phyloP scores from a whole-genome alignment of 1,140 invertebrate species.

The Euwallacea similis region DNA sequence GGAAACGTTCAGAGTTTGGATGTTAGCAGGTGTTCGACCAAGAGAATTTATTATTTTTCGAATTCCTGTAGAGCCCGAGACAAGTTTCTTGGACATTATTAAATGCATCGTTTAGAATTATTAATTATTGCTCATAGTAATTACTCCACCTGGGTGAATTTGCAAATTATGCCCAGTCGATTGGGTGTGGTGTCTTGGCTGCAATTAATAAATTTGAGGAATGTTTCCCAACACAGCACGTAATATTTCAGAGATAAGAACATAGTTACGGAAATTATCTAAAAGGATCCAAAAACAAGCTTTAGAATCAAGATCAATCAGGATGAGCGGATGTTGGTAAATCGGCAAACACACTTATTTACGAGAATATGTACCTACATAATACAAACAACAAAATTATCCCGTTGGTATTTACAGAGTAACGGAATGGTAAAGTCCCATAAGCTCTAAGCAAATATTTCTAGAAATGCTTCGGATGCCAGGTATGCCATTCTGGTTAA shows the following conservation, averaged over 20 bases:
- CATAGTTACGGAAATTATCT: too few relatives aligned
- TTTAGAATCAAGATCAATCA: too few relatives aligned
- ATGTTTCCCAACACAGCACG: too few relatives aligned
- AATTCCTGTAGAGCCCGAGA: not conserved
- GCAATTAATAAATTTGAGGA: too few relatives aligned
- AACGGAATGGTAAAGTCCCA: not conserved
- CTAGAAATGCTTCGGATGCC: not conserved
- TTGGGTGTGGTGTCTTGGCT: too few relatives aligned
- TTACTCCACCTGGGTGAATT: too few relatives aligned
- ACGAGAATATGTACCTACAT: not conserved
- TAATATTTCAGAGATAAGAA: too few relatives aligned
- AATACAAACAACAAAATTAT: slow-evolving; percentile 17
- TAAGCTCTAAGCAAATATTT: slow-evolving; percentile 8
- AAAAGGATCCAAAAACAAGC: too few relatives aligned
- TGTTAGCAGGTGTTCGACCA: not conserved
- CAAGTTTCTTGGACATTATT: not conserved
- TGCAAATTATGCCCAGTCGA: too few relatives aligned
- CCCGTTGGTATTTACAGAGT: slow-evolving; percentile 2
- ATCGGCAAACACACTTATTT: not conserved
- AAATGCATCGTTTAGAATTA: not conserved
- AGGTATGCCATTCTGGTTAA: too few relatives aligned
- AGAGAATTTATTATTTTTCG: not conserved
- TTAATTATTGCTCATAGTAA: not conserved
- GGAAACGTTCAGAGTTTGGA: not conserved
- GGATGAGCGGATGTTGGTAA: too few relatives aligned